Evolutionary conservation across 2,113 vertebrate species (phyloP).

Genomic region (mouse (Mus musculus)): DNA sequence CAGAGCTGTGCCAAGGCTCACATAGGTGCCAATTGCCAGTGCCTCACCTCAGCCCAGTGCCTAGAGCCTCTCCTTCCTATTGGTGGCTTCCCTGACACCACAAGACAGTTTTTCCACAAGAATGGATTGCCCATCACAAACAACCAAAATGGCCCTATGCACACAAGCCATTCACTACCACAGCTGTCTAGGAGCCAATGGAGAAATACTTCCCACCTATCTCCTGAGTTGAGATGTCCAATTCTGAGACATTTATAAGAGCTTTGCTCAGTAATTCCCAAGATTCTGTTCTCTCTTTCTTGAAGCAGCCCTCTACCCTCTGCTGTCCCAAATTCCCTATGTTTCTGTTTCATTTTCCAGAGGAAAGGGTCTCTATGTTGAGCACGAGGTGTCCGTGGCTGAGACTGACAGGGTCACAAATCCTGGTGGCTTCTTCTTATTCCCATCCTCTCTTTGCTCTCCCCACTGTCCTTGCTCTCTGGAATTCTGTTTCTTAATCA

Average conservation of each 20-base stretch:
- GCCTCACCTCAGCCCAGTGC: neutral
- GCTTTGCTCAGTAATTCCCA: neutral
- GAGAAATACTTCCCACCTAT: neutral
- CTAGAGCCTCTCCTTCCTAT: neutral
- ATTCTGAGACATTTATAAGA: neutral
- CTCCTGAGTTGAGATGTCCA: neutral
- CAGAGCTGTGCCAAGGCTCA: neutral
- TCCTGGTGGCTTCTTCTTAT: neutral
- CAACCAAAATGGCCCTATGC: neutral
- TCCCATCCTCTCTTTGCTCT: neutral
- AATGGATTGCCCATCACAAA: neutral
- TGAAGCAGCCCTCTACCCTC: neutral
- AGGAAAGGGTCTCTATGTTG: neutral
- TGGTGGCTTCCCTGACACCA: neutral
- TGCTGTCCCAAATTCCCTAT: neutral
- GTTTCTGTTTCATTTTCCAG: neutral
- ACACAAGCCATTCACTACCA: neutral
- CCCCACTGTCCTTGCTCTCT: neutral
- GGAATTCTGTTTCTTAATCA: neutral
- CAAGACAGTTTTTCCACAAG: neutral
- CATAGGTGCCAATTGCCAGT: neutral
- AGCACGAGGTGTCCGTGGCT: accelerated
- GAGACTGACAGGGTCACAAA: neutral
- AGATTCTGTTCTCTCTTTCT: neutral
- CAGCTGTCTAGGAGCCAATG: accelerated